phyloP scores from a whole-genome alignment of 37 sponge, comb jelly and placozoan genomes.

The Haliclona indistincta region DNA sequence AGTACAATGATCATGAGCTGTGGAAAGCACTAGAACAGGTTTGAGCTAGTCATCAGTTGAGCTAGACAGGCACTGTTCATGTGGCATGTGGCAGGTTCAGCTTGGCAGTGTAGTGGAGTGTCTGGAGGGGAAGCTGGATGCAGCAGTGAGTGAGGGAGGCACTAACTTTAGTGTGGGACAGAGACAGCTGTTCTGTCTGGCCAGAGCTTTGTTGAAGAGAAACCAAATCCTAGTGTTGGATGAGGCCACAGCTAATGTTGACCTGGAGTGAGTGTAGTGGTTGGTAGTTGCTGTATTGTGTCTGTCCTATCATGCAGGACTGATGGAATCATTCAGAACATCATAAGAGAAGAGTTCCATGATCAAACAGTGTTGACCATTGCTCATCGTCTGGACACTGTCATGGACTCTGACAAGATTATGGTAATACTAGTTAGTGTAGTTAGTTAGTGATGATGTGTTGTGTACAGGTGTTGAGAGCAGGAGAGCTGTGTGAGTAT shows the following conservation, averaged over 20 bases:
- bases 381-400: conserved; percentile 91
- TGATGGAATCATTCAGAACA: conserved; percentile 83
- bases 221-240: conserved; percentile 82
- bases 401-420: conserved; percentile 85
- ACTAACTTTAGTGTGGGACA: too few relatives aligned
- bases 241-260: conserved; percentile 91
- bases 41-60: too few relatives aligned
- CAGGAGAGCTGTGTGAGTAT: conserved; percentile 45
- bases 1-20: too few relatives aligned
- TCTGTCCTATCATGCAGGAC: conserved; percentile 69
- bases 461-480: conserved; percentile 33
- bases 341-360: conserved; percentile 64
- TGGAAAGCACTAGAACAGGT: too few relatives aligned
- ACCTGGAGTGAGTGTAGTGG: conserved; percentile 70
- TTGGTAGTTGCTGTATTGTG: too few relatives aligned
- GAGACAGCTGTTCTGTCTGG: too few relatives aligned
- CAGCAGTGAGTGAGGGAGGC: too few relatives aligned
- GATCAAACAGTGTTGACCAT: conserved; percentile 86
- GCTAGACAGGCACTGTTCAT: too few relatives aligned
- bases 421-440: conserved; percentile 37
- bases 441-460: background rate
- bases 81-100: too few relatives aligned
- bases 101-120: too few relatives aligned
- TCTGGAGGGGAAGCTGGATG: too few relatives aligned
- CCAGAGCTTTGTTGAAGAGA: too few relatives aligned